Evolutionary conservation across 2,113 vertebrate genomes (phyloP).

Genomic region (Myiopsitta monachus): DNA sequence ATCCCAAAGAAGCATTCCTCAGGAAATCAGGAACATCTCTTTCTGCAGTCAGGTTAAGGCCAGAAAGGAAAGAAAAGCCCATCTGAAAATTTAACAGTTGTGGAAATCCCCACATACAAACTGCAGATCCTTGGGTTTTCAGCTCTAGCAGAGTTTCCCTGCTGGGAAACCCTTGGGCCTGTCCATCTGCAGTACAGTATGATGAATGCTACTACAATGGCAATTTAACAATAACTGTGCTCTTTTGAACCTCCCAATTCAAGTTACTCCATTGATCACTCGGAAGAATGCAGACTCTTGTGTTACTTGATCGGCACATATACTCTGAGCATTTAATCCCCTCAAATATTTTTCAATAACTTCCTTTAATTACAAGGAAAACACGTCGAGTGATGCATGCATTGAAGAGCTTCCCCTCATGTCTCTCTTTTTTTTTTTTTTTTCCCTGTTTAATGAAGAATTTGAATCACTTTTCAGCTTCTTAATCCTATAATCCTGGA

Average conservation of each 20-base stretch:
- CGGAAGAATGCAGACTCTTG: conserved; percentile 65
- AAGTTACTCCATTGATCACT: conserved; percentile 54
- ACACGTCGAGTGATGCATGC: conserved; percentile 70
- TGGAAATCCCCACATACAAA: not conserved
- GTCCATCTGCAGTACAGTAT: conserved; percentile 21
- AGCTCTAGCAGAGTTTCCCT: not conserved
- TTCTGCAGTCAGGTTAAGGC: not conserved
- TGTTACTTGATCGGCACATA: conserved; percentile 68
- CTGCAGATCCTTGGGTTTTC: not conserved
- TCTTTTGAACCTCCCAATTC: conserved; percentile 48
- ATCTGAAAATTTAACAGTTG: not conserved
- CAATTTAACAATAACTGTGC: conserved; percentile 36
- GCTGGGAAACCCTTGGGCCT: not conserved
- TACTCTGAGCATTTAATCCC: conserved; percentile 80
- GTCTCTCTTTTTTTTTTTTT: conserved; percentile 23
- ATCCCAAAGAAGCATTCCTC: not conserved
- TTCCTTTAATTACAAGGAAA: conserved; percentile 87
- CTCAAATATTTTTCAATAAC: conserved; percentile 88
- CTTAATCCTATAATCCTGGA: conserved; percentile 88
- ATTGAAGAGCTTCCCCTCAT: conserved; percentile 71
- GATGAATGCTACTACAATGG: conserved; percentile 12
- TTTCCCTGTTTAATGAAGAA: conserved; percentile 79
- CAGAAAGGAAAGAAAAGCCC: not conserved
- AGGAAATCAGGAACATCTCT: not conserved
- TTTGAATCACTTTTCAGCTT: conserved; percentile 85